Conservation (phyloP, 2,888 invertebrate genomes). For the Silvanus unidentatus region DNA sequence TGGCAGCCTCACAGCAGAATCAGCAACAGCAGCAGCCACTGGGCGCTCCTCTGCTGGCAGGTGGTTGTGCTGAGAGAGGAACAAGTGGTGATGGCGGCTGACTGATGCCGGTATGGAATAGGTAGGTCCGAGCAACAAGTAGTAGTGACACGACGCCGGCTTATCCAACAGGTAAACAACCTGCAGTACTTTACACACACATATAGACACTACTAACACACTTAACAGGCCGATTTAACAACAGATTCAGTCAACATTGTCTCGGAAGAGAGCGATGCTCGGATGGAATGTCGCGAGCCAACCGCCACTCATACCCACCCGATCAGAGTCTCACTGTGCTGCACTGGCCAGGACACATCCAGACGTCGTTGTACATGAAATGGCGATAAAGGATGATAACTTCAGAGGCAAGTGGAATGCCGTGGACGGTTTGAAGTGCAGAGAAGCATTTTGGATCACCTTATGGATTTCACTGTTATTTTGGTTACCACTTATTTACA, state of each 20-base stretch:
- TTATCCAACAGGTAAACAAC: conserved; percentile 44
- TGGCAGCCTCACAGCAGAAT: background rate
- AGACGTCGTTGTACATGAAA: conserved; percentile 2
- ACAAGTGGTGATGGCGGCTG: conserved; percentile 33
- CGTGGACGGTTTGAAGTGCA: conserved; percentile 23
- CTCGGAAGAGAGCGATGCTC: background rate
- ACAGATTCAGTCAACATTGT: background rate
- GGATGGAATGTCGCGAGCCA: background rate
- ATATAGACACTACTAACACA: background rate
- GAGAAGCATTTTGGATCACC: background rate
- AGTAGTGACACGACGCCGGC: conserved; percentile 32
- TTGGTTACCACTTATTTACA: background rate
- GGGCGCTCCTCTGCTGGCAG: conserved; percentile 27
- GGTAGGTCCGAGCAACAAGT: conserved; percentile 45
- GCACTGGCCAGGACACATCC: background rate
- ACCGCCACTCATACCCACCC: background rate
- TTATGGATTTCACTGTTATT: background rate
- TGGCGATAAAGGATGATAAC: conserved; percentile 6
- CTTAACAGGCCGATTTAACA: conserved; percentile 1
- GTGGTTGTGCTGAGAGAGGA: conserved; percentile 40
- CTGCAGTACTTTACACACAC: conserved; percentile 23
- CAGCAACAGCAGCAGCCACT: no score
- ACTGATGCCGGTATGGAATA: conserved; percentile 32
- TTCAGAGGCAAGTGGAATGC: no score
- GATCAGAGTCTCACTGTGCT: no score